These are phyloP conservation scores for Rhea americana DNA, from an alignment of 2,113 vertebrate species.

Conservation along the genomic window DNA sequence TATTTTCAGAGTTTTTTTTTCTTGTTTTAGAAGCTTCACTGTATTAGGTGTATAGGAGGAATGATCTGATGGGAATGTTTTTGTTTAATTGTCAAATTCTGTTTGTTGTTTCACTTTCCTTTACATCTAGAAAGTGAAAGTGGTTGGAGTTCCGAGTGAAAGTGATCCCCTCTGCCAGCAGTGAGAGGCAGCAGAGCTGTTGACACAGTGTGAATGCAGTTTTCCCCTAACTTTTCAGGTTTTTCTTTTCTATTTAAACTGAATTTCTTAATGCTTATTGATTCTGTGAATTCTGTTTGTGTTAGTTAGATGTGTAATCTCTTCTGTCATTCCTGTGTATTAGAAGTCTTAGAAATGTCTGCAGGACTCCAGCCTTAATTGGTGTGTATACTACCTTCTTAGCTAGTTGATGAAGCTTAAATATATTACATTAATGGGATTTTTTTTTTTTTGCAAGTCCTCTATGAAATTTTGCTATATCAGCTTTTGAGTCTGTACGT, in stretches of 20 bases:
- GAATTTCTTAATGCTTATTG: neutral
- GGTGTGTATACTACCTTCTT: rapidly evolving
- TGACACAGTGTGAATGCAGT: rapidly evolving
- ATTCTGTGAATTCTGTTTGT: neutral
- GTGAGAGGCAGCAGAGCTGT: rapidly evolving
- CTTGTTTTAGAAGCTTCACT: neutral
- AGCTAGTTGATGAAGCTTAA: neutral
- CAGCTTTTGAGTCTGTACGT: neutral
- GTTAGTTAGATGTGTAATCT: neutral
- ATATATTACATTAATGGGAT: rapidly evolving
- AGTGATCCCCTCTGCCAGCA: neutral
- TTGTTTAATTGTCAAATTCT: rapidly evolving
- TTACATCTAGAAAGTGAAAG: conserved; percentile 35
- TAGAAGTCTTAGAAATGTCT: neutral
- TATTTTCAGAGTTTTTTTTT: neutral
- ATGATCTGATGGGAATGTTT: neutral
- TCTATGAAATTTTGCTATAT: neutral
- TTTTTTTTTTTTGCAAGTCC: neutral
- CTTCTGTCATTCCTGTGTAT: neutral
- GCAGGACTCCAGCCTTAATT: neutral
- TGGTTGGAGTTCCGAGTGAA: neutral
- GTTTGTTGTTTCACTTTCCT: neutral
- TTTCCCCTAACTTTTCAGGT: neutral
- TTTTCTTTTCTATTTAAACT: neutral
- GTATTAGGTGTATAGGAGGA: rapidly evolving